A percentile compares a stretch with the other conserved stretches of the same genome.
Conservation (phyloP, 2,888 invertebrate genomes). For the Creontiades dilutus region DNA sequence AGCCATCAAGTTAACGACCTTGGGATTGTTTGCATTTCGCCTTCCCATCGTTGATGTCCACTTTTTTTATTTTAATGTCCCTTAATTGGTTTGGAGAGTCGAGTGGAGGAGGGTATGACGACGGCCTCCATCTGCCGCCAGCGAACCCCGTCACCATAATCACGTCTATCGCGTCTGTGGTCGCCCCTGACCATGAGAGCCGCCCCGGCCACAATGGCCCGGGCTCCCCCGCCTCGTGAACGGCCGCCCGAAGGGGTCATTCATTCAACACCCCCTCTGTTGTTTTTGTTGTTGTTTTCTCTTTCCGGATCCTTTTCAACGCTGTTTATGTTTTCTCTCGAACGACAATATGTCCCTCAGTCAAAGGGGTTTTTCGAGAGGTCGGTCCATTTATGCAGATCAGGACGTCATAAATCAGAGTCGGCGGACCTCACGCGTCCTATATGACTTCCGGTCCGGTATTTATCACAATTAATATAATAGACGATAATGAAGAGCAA, state of each 20-base stretch:
- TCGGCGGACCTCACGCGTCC: not conserved
- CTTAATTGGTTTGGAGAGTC: no score
- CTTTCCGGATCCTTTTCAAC: not conserved
- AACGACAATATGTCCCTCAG: not conserved
- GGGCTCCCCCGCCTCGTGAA: not conserved
- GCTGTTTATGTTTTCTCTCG: not conserved
- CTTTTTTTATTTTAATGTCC: no score
- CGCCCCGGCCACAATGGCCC: not conserved
- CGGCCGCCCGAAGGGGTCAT: not conserved
- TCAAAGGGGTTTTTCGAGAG: not conserved
- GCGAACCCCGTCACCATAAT: not conserved
- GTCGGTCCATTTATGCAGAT: slow-evolving; percentile 11
- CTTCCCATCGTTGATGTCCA: no score
- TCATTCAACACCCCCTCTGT: slow-evolving; percentile 14
- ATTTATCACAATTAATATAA: slow-evolving; percentile 1
- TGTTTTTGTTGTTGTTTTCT: not conserved
- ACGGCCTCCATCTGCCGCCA: no score
- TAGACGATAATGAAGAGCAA: not conserved
- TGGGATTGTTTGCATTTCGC: no score
- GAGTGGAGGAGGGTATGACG: no score
- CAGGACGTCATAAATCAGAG: not conserved
- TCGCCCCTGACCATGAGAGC: not conserved
- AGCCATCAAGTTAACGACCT: no score
- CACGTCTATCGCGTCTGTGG: not conserved
- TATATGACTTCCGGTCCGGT: slow-evolving; percentile 24